Evolutionary conservation across 2,888 invertebrate genomes (phyloP).

Genomic region (Acrocera orbiculus): DNA sequence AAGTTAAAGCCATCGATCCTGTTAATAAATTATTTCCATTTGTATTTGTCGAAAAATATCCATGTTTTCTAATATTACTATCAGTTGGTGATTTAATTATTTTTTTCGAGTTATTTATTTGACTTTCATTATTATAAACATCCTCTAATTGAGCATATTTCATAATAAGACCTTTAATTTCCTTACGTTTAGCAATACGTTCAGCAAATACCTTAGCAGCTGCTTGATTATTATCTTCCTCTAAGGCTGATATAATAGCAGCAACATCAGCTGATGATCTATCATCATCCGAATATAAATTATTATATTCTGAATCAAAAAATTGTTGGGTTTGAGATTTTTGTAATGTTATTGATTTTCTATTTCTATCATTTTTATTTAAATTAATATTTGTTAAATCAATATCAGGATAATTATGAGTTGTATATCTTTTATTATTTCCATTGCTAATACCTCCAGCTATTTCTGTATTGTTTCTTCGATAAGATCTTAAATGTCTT

Average conservation of each 20-base stretch:
- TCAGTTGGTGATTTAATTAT: constrained; percentile 19
- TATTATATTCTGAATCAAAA: constrained; percentile 5
- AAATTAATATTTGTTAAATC: constrained; percentile 4
- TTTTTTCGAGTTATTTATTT: constrained; percentile 4
- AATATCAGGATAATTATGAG: constrained; percentile 1
- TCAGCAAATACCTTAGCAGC: constrained; percentile 39
- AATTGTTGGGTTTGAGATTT: constrained; percentile 18
- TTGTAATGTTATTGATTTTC: constrained; percentile 12
- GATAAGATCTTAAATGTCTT: constrained; percentile 18
- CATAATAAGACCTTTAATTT: constrained; percentile 63
- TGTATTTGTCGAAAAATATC: no score
- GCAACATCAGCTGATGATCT: constrained; percentile 36
- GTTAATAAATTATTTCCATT: no score
- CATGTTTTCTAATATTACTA: constrained; percentile 28
- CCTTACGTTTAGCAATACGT: constrained; percentile 62
- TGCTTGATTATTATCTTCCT: constrained; percentile 30
- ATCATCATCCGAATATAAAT: constrained; percentile 29
- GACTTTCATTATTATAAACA: constrained; percentile 40
- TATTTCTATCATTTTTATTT: constrained; percentile 8
- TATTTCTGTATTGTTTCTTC: constrained; percentile 15
- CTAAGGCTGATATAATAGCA: constrained; percentile 32
- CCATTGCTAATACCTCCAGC: neutral
- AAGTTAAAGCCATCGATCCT: constrained; percentile 23
- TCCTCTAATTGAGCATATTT: constrained; percentile 68
- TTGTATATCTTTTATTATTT: neutral